These are phyloP conservation scores for Masnerella sp. DNA, from an alignment of 2,888 invertebrate genomes.

Conservation along the genomic window DNA sequence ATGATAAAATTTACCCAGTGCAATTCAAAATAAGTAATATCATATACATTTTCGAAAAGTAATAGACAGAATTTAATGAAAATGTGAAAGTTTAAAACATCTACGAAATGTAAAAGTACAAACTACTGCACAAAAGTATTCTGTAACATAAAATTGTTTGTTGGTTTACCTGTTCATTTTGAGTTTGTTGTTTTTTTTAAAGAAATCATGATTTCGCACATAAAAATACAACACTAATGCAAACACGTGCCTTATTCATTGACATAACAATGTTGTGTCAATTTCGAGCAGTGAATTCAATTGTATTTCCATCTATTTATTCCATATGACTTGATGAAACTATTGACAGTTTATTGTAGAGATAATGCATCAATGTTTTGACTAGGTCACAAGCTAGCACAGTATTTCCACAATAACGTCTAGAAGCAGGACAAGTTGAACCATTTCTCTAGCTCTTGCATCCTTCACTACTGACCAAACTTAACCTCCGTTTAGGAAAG, in stretches of 20 bases:
- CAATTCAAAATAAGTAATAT: not conserved
- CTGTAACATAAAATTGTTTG: too few species aligned
- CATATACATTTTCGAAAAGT: too few species aligned
- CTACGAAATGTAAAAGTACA: too few species aligned
- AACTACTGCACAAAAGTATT: too few species aligned
- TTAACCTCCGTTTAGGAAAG: slow-evolving; percentile 49
- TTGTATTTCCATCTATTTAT: slow-evolving; percentile 19
- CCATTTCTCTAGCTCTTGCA: slow-evolving; percentile 33
- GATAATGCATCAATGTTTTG: slow-evolving; percentile 50
- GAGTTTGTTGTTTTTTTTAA: too few species aligned
- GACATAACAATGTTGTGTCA: slow-evolving; percentile 2
- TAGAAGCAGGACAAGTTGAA: slow-evolving; percentile 44
- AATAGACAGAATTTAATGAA: too few species aligned
- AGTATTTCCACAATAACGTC: slow-evolving; percentile 43
- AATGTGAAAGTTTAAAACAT: too few species aligned
- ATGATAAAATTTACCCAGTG: too few species aligned
- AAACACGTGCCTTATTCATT: not conserved
- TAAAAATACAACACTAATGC: too few species aligned
- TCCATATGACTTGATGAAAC: slow-evolving; percentile 24
- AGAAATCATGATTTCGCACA: too few species aligned
- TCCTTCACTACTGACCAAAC: slow-evolving; percentile 55
- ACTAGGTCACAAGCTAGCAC: slow-evolving; percentile 44
- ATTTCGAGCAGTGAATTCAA: slow-evolving; percentile 17
- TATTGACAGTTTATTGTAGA: slow-evolving; percentile 46
- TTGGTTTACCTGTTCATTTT: too few species aligned